phyloP scores from a whole-genome alignment of 2,888 invertebrate genomes.

The Andrena chrysosceles region DNA sequence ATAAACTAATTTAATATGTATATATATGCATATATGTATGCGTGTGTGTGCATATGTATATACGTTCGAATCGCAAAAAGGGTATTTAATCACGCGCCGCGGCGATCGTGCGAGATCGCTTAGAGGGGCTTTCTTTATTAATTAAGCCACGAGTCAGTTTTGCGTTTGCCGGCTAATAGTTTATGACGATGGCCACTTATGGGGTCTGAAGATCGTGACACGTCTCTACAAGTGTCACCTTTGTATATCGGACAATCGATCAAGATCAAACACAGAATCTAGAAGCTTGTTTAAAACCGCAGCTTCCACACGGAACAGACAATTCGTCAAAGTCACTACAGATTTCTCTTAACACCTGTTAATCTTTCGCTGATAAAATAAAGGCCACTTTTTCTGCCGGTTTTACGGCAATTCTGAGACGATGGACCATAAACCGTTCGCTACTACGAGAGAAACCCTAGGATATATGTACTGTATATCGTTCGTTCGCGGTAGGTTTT shows the following conservation, averaged over 20 bases:
- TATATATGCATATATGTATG: slow-evolving; percentile 71
- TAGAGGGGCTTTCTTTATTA: slow-evolving; percentile 28
- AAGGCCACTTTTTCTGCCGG: slow-evolving; percentile 13
- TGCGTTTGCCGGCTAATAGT: slow-evolving; percentile 21
- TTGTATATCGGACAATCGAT: neutral
- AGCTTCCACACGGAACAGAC: slow-evolving; percentile 4
- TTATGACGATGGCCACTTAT: neutral
- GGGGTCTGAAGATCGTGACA: neutral
- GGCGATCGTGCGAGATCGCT: slow-evolving; percentile 21
- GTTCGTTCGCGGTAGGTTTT: slow-evolving; percentile 15
- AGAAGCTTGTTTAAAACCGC: neutral
- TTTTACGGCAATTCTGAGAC: slow-evolving; percentile 24
- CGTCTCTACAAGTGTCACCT: neutral
- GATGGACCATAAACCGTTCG: slow-evolving; percentile 42
- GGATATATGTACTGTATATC: neutral
- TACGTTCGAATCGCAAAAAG: slow-evolving; percentile 52
- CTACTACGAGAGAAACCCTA: neutral
- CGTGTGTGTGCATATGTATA: slow-evolving; percentile 63
- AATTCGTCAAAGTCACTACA: neutral
- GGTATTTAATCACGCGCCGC: slow-evolving; percentile 40
- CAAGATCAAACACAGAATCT: neutral
- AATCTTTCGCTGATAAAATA: slow-evolving; percentile 17
- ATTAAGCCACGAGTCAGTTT: slow-evolving; percentile 4
- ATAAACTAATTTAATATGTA: slow-evolving; percentile 76
- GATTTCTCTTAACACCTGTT: slow-evolving; percentile 6